Evolutionary conservation across 2,113 vertebrate genomes (phyloP), one percentile per base, ranked within the genome.

Genomic region (Oryzias celebensis): DNA sequence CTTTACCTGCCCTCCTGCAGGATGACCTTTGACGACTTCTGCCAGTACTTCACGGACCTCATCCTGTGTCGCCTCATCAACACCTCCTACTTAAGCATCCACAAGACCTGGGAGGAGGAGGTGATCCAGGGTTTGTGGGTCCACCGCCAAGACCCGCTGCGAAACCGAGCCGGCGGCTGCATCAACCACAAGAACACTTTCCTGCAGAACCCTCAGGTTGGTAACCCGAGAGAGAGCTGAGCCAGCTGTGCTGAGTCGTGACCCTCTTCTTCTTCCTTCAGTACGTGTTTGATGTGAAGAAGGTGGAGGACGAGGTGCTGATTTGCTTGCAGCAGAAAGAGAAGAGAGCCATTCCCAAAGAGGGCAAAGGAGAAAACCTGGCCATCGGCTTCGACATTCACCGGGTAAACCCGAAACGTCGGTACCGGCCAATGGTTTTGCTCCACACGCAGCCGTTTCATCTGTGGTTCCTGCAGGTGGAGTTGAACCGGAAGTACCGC

Each of bases 91-190:
- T 90, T 99, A 89, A 99, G 96, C 91, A 94, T 99, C 89, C 96
- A 99, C 75, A 99, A 99, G 86, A 99, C 97, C 1, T 99, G 97
- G 97, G 97, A 99, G 81, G 97, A 99, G 86, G 93, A 92, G 46
- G 94, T 94, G 81, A 89, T 96, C 61, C 87, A 28, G 0, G 95
- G 95, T 0, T 87, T 90, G 0, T 99, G 97, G 97, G 73, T 80
- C 0, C 88, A 71, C 36, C 92, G 91, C 0, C 93, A 90, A 7
- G 94, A 98, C 70, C 95, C 96, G 0, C 73, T 92, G 45, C 91
- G 86, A 24, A 98, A 97, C 90, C 94, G 96, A 15, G 88, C 91
- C 0, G 97, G 97, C 20, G 97, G 97, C 79, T 99, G 97, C 80
- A 89, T 96, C 88, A 99, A 99, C 67, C 91, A 98, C 88, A 96